Conservation (phyloP, 2,888 invertebrate genomes). For the Crepidodera aurea region DNA sequence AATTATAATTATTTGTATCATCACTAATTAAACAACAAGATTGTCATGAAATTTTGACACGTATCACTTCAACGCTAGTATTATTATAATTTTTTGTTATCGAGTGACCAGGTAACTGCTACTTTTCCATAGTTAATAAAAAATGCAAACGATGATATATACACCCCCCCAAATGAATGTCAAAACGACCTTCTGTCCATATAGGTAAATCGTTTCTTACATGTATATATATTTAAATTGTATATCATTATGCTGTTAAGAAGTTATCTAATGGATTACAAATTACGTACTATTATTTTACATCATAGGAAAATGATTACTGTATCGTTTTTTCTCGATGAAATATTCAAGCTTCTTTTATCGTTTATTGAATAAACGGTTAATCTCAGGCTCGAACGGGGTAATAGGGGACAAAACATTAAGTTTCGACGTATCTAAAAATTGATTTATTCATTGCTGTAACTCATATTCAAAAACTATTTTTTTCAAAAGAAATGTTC, state of each 20-base stretch:
- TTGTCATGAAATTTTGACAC: too few relatives aligned
- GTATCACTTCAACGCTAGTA: too few relatives aligned
- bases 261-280: slow-evolving; percentile 29
- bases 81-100: too few relatives aligned
- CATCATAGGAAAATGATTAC: neutral
- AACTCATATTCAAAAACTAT: too few relatives aligned
- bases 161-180: neutral
- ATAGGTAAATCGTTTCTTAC: slow-evolving; percentile 9
- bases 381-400: too few relatives aligned
- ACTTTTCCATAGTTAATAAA: slow-evolving; percentile 1
- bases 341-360: slow-evolving; percentile 1
- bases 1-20: too few relatives aligned
- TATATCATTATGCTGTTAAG: slow-evolving; percentile 24
- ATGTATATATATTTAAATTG: slow-evolving; percentile 4
- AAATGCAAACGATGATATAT: neutral
- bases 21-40: too few relatives aligned
- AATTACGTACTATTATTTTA: slow-evolving; percentile 26
- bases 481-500: too few relatives aligned
- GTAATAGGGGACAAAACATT: too few relatives aligned
- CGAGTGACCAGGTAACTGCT: too few relatives aligned
- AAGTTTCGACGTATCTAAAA: too few relatives aligned
- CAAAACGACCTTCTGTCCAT: slow-evolving; percentile 5
- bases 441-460: too few relatives aligned
- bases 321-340: neutral
- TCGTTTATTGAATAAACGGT: neutral